These are phyloP conservation scores for Xiphorhynchus elegans DNA, from an alignment of 2,113 vertebrate species.

Conservation along the genomic window DNA sequence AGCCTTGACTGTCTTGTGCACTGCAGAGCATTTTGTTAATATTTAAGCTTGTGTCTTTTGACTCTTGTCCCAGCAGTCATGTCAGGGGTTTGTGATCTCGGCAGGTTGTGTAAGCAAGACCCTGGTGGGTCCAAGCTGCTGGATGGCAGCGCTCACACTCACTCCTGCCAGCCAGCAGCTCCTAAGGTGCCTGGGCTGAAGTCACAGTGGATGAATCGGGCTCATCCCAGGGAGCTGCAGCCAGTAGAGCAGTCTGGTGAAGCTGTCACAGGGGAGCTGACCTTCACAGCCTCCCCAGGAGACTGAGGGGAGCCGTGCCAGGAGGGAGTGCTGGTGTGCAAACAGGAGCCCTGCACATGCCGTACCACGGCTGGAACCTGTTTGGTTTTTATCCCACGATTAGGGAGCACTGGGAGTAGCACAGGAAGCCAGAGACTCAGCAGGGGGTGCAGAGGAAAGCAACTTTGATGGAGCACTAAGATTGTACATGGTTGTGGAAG, in stretches of 20 bases:
- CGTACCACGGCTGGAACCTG: neutral
- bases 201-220: rapidly evolving
- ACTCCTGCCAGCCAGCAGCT: neutral
- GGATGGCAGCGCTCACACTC: rapidly evolving
- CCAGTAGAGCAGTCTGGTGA: neutral
- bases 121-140: neutral
- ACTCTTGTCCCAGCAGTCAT: neutral
- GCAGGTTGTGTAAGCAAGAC: neutral
- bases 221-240: neutral
- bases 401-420: neutral
- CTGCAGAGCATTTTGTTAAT: neutral
- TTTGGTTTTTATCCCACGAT: neutral
- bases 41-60: slow-evolving; percentile 6
- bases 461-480: neutral
- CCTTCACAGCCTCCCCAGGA: neutral
- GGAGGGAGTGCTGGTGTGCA: neutral
- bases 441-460: neutral
- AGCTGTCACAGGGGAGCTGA: neutral
- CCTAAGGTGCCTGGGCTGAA: rapidly evolving
- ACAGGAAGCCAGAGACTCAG: neutral
- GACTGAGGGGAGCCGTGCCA: neutral
- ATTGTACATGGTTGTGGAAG: neutral
- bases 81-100: neutral
- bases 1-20: neutral
- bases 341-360: neutral